Percentiles rank a stretch among this genome's conserved stretches.
Evolutionary conservation across 2,113 vertebrate genomes (phyloP).

Genomic region (Lagopus leucura): DNA sequence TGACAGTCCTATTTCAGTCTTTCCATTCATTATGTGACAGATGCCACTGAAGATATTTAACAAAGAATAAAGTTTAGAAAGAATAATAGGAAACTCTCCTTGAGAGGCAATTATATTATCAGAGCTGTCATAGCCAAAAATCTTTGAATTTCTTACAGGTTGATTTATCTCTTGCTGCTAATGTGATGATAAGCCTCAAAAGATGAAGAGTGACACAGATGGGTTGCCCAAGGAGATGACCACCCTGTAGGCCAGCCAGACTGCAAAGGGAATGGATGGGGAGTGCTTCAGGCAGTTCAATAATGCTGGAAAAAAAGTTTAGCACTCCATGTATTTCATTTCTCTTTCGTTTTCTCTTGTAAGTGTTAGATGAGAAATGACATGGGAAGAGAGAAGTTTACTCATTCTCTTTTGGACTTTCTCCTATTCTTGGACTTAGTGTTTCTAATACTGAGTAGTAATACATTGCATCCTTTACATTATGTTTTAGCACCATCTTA

Average conservation of each 20-base stretch:
- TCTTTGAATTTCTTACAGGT: not conserved
- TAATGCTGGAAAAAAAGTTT: not conserved
- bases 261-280: slow-evolving; percentile 14
- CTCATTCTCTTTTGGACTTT: not conserved
- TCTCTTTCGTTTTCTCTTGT: not conserved
- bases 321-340: not conserved
- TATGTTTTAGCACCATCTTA: not conserved
- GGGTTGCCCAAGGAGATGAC: not conserved
- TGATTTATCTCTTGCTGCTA: slow-evolving; percentile 49
- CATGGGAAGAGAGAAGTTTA: not conserved
- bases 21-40: not conserved
- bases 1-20: not conserved
- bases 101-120: slow-evolving; percentile 26
- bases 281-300: not conserved
- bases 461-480: not conserved
- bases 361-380: not conserved
- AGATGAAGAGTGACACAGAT: not conserved
- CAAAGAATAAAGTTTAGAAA: slow-evolving; percentile 33
- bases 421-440: not conserved
- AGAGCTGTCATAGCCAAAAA: slow-evolving; percentile 56
- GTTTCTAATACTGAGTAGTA: not conserved
- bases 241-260: not conserved
- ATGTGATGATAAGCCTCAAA: slow-evolving; percentile 23
- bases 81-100: slow-evolving; percentile 74
- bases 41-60: not conserved